Conservation (phyloP, 2,797 vertebrate genomes). For the Pogoniulus pusillus region DNA sequence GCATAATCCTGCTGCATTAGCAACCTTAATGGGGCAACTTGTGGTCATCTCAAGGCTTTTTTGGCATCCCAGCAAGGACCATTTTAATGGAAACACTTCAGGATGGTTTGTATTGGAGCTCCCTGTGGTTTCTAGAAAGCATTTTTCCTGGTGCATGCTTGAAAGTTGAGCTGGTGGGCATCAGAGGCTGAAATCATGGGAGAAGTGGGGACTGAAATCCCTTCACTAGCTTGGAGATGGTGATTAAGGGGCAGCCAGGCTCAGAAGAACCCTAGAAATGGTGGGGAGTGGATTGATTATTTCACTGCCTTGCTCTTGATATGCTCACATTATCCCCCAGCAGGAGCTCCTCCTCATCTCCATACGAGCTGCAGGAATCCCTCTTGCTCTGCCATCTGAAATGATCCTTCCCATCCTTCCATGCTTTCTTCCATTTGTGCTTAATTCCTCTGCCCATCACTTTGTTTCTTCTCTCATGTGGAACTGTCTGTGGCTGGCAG, state of each 20-base stretch:
- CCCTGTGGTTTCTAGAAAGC: background rate
- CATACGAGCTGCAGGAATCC: conserved; percentile 32
- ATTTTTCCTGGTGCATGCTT: background rate
- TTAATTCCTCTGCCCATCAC: conserved; percentile 40
- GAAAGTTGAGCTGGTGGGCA: background rate
- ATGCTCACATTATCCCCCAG: conserved; percentile 7
- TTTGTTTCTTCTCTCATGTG: background rate
- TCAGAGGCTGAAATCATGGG: background rate
- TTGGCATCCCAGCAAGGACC: background rate
- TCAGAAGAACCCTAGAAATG: background rate
- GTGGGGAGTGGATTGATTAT: background rate
- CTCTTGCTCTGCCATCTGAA: conserved; percentile 18
- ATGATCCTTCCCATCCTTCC: conserved; percentile 30
- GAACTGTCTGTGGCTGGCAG: background rate
- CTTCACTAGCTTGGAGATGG: background rate
- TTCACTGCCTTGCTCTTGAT: conserved; percentile 22
- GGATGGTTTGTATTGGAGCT: background rate
- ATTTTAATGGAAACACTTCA: background rate
- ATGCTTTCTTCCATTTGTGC: background rate
- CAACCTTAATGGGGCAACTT: background rate
- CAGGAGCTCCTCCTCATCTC: conserved; percentile 40
- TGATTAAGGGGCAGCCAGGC: background rate
- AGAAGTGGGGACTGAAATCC: background rate
- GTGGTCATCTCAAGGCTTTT: background rate
- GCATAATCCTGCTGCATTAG: background rate